Evolutionary conservation across 1,140 invertebrate species (phyloP).

Genomic region (Cepaea nemoralis): DNA sequence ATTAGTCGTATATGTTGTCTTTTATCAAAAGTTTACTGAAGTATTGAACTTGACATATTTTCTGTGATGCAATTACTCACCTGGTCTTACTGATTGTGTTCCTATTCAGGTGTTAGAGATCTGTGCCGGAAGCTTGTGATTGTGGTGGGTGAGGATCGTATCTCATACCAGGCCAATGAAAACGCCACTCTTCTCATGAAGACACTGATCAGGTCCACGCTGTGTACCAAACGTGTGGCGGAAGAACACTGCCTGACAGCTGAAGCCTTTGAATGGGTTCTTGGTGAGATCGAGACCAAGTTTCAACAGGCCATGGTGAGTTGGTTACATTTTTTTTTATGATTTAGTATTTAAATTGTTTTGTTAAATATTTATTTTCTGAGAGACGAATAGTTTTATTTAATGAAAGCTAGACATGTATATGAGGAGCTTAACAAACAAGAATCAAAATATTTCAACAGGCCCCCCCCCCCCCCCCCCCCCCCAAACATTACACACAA

Average conservation of each 20-base stretch:
- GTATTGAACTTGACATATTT: no score
- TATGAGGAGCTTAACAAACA: no score
- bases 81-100: not conserved
- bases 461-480: no score
- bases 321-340: no score
- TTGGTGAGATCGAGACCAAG: constrained; percentile 98
- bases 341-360: no score
- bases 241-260: constrained; percentile 93
- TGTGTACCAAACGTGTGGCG: constrained; percentile 88
- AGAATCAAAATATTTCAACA: no score
- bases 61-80: no score
- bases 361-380: no score
- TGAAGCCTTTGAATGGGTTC: constrained; percentile 99
- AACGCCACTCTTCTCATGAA: constrained; percentile 98
- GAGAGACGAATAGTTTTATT: no score
- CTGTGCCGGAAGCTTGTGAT: constrained; percentile 68
- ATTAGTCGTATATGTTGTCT: not conserved
- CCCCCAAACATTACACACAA: no score
- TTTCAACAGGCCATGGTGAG: constrained; percentile 95
- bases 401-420: no score
- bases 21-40: not conserved
- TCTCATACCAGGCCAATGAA: constrained; percentile 96
- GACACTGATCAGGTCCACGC: constrained; percentile 91
- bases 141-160: constrained; percentile 92
- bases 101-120: constrained; percentile 68